Evolutionary conservation across 2,888 invertebrate genomes (phyloP), one percentile per base, ranked within the genome.

Genomic region (Dendrolimus houi): DNA sequence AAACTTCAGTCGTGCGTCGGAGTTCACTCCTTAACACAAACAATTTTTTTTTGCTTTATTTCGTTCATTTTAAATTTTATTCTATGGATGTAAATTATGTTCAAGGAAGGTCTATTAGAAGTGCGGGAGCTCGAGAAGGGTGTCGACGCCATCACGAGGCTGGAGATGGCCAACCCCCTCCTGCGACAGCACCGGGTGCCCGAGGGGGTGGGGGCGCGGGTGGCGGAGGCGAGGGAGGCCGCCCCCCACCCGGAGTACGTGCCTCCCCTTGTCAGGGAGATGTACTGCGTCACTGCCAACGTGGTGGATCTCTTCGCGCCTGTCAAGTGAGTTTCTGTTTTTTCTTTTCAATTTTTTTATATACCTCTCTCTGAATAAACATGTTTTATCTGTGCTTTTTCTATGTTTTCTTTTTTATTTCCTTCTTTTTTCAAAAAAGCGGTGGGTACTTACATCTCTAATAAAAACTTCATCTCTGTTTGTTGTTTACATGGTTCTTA

Each of bases 91-190:
- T 29, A 42, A 56, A 55, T 54, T 59, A 53, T 55, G 12, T 68
- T 74, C 64, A 74, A 92, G 92, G 91, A 92, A 75, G 93, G 93
- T 12, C 83, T 94, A 60, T 77, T 95, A 40, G 91, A 92, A 54
- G 90, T 94, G 52, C 92, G 92, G 55, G 94, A 94, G 80, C 78
- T 93, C 60, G 93, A 94, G 52, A 95, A 95, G 78, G 98, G 98
- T 41, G 96, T 98, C 53, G 95, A 95, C 74, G 96, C 95, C 61
- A 93, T 98, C 59, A 91, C 92, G 55, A 91, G 92, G 0, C 87
- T 96, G 17, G 92, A 94, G 72, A 75, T 87, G 56, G 84, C 91
- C 54, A 95, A 96, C 85, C 92, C 93, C 56, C 84, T 88, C 52
- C 72, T 94, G 60, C 74, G 79, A 53, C 60, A 66, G 55, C 83